A percentile compares a stretch with the other conserved stretches of the same genome.
Conservation (phyloP, 2,797 vertebrate species). For the Aselliscus stoliczkanus region DNA sequence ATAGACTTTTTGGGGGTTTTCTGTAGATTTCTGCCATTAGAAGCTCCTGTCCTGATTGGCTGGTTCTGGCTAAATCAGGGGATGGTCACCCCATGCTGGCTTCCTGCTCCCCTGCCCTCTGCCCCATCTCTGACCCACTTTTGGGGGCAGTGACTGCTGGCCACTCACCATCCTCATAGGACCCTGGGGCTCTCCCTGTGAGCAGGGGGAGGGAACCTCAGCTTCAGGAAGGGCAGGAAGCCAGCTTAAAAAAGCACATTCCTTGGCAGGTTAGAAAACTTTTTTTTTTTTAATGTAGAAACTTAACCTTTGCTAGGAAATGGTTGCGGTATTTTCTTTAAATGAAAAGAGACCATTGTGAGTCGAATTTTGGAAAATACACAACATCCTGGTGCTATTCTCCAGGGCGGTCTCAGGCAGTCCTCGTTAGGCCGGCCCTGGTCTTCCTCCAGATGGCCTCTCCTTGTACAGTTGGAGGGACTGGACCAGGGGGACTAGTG, state of each 20-base stretch:
- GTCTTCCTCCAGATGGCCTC: not conserved
- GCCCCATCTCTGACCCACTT: not conserved
- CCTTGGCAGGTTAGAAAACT: slow-evolving; percentile 59
- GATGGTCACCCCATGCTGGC: not conserved
- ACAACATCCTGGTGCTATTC: slow-evolving; percentile 49
- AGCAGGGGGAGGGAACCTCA: not conserved
- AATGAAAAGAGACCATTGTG: slow-evolving; percentile 67
- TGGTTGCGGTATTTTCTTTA: slow-evolving; percentile 55
- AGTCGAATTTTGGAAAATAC: slow-evolving; percentile 68
- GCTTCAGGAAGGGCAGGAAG: slow-evolving; percentile 59
- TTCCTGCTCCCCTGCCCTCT: not conserved
- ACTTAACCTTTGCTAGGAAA: slow-evolving; percentile 71
- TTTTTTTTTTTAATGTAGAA: slow-evolving; percentile 48
- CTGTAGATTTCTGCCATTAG: not conserved
- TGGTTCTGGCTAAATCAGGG: not conserved
- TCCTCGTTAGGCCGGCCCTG: not conserved
- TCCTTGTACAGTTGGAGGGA: not conserved
- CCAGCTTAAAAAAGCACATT: slow-evolving; percentile 48
- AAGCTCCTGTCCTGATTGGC: not conserved
- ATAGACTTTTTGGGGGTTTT: not conserved
- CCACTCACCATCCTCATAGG: not conserved
- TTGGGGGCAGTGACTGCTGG: not conserved
- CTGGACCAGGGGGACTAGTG: not conserved
- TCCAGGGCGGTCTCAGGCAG: not conserved
- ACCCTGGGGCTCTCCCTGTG: not conserved